Evolutionary conservation across 2,888 invertebrate species (phyloP).

Genomic region (Eupithecia centaureata): DNA sequence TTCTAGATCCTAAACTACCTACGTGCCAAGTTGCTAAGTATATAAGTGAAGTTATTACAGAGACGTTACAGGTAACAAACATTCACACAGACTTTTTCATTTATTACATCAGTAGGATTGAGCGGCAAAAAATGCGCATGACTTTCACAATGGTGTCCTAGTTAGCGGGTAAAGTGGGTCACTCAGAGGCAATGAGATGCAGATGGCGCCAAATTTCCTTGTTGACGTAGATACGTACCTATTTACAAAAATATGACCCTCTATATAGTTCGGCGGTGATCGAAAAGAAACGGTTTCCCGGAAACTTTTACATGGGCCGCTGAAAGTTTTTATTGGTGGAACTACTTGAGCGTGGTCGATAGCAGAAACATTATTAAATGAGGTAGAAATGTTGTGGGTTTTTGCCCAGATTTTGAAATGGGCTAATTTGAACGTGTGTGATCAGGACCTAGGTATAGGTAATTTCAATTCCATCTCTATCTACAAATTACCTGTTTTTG

Average conservation of each 20-base stretch:
- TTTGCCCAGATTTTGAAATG: too few relatives aligned
- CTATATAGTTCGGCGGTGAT: conserved; percentile 13
- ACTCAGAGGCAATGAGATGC: conserved; percentile 60
- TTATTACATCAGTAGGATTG: too few relatives aligned
- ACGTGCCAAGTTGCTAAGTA: too few relatives aligned
- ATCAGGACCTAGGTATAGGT: too few relatives aligned
- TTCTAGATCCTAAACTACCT: too few relatives aligned
- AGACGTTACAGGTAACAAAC: too few relatives aligned
- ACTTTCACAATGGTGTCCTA: conserved; percentile 54
- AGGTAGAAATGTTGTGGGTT: too few relatives aligned
- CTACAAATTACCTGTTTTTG: too few relatives aligned
- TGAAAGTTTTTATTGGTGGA: neutral
- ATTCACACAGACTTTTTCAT: too few relatives aligned
- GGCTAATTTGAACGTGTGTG: too few relatives aligned
- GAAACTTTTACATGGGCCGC: conserved; percentile 17
- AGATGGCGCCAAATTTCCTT: conserved; percentile 45
- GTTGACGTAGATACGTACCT: conserved; percentile 22
- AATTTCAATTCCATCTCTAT: too few relatives aligned
- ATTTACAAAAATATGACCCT: conserved; percentile 20
- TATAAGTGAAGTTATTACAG: too few relatives aligned
- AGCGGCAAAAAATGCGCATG: conserved; percentile 43
- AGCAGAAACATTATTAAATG: neutral
- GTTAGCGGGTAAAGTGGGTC: conserved; percentile 59
- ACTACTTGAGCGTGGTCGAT: neutral
- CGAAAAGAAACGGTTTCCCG: neutral